A percentile compares a stretch with the other conserved stretches of the same genome.
These are phyloP conservation scores for Pao palembangensis DNA, from an alignment of 2,113 vertebrate genomes.

Conservation along the genomic window DNA sequence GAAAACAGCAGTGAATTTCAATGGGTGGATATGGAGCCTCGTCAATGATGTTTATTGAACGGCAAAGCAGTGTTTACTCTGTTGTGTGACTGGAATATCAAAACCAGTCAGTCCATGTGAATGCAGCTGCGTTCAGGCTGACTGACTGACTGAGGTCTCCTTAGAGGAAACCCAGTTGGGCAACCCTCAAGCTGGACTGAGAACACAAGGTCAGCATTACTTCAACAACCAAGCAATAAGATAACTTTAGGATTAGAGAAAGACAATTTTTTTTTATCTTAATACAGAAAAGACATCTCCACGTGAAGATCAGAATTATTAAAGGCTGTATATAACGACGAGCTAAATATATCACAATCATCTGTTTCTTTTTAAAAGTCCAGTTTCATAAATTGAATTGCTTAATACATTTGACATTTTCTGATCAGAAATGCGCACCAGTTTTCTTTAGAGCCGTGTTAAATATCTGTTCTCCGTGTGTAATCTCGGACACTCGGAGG, in stretches of 20 bases:
- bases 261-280: constrained; percentile 8
- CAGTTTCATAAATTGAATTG: background rate
- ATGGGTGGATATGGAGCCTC: constrained; percentile 42
- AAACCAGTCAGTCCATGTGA: constrained; percentile 52
- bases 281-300: background rate
- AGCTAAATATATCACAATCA: constrained; percentile 31
- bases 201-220: constrained; percentile 15
- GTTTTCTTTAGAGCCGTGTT: background rate
- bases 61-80: constrained; percentile 67
- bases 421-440: background rate
- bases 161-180: constrained; percentile 45
- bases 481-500: background rate
- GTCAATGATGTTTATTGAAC: constrained; percentile 69
- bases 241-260: background rate
- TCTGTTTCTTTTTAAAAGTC: too few species aligned
- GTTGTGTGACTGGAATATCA: constrained; percentile 72
- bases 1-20: constrained; percentile 1
- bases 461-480: background rate
- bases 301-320: constrained; percentile 18
- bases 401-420: background rate
- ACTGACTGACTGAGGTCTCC: constrained; percentile 60
- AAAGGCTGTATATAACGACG: constrained; percentile 40
- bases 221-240: background rate
- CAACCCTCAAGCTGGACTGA: constrained; percentile 49
- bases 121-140: constrained; percentile 64